These are phyloP conservation scores for Lasioglossum vierecki DNA, from an alignment of 2,888 invertebrate species.

Conservation along the genomic window DNA sequence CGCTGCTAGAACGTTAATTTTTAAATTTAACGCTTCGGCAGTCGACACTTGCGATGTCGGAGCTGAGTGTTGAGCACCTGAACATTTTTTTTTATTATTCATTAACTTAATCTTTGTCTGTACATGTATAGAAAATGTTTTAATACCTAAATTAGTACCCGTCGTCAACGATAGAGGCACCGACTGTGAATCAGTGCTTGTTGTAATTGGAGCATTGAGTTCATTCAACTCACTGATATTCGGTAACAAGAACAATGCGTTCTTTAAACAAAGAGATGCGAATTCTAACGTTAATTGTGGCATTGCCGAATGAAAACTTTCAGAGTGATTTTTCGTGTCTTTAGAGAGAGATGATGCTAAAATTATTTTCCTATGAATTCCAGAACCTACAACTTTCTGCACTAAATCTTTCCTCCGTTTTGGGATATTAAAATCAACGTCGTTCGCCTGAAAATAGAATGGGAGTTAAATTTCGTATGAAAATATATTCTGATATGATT, in stretches of 20 bases:
- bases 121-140: conserved; percentile 10
- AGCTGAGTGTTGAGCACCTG: conserved; percentile 69
- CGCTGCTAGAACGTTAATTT: conserved; percentile 89
- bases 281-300: conserved; percentile 95
- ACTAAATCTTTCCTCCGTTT: conserved; percentile 87
- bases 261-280: conserved; percentile 94
- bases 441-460: conserved; percentile 85
- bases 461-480: neutral
- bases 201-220: conserved; percentile 69
- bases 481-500: neutral
- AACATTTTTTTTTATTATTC: conserved; percentile 35
- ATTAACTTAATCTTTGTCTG: neutral
- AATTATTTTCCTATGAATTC: conserved; percentile 87
- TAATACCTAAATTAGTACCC: conserved; percentile 66
- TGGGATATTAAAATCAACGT: conserved; percentile 86
- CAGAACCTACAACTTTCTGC: conserved; percentile 86
- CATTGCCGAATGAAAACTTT: conserved; percentile 92
- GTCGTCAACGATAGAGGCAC: conserved; percentile 73
- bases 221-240: conserved; percentile 75
- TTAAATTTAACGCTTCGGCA: conserved; percentile 80
- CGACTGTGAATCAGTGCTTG: conserved; percentile 69
- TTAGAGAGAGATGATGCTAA: conserved; percentile 85
- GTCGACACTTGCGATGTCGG: conserved; percentile 72
- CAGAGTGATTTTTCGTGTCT: conserved; percentile 86
- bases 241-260: conserved; percentile 91